Percentiles rank a stretch among this genome's conserved stretches.
phyloP scores from a whole-genome alignment of 2,888 invertebrate genomes.

The Meghimatium bilineatum region DNA sequence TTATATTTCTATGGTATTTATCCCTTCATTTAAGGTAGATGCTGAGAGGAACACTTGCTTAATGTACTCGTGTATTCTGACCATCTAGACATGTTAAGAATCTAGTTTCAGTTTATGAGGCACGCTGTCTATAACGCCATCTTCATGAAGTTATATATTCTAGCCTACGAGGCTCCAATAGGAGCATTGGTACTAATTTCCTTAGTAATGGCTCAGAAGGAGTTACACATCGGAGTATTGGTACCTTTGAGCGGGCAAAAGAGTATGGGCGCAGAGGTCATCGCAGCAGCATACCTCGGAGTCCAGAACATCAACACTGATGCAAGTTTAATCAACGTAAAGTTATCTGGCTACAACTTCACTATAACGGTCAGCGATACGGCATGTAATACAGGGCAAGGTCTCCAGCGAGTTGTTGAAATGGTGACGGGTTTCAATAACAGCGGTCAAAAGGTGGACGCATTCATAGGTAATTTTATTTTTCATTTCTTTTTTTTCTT shows the following conservation, averaged over 20 bases:
- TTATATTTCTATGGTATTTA: too few species aligned
- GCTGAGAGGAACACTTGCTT: too few species aligned
- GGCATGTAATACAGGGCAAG: slow-evolving; percentile 41
- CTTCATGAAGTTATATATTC: background rate
- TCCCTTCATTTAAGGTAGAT: too few species aligned
- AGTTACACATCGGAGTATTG: slow-evolving; percentile 38
- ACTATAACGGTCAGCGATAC: slow-evolving; percentile 32
- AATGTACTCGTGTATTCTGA: too few species aligned
- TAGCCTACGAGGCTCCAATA: too few species aligned
- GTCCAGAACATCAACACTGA: slow-evolving; percentile 36
- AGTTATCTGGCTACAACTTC: slow-evolving; percentile 28
- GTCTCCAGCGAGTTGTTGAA: slow-evolving; percentile 35
- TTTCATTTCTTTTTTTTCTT: too few species aligned
- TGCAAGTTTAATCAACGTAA: background rate
- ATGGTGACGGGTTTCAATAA: slow-evolving; percentile 23
- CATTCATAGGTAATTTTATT: slow-evolving; percentile 31
- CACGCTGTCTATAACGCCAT: background rate
- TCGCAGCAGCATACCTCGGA: slow-evolving; percentile 41
- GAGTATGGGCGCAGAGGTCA: slow-evolving; percentile 40
- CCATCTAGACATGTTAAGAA: too few species aligned
- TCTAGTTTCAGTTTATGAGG: too few species aligned
- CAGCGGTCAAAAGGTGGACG: slow-evolving; percentile 26
- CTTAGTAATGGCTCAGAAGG: background rate
- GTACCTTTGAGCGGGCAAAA: slow-evolving; percentile 38
- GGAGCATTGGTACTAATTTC: background rate